phyloP scores from a whole-genome alignment of 53 echinoderm and acorn worm species.

The Luidia sarsii region DNA sequence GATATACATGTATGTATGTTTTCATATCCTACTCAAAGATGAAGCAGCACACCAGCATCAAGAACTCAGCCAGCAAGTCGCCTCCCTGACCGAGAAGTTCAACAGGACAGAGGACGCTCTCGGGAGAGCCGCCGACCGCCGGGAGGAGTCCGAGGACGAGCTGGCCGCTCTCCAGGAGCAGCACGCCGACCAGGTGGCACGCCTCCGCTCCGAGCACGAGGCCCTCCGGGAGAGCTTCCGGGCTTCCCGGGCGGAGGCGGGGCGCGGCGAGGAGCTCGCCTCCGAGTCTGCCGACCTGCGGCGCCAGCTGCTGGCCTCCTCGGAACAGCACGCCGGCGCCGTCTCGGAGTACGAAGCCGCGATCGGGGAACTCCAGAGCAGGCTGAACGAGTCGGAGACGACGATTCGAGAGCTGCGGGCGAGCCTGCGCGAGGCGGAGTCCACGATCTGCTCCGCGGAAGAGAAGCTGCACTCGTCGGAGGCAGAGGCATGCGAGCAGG shows the following conservation, averaged over 20 bases:
- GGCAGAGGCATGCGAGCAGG: background rate
- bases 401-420: background rate
- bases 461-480: conserved; percentile 25
- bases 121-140: background rate
- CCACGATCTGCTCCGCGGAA: background rate
- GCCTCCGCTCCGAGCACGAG: conserved; percentile 22
- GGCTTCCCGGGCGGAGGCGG: background rate
- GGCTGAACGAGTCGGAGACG: conserved; percentile 4
- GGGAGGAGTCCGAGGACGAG: conserved; percentile 11
- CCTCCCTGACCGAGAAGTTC: conserved; percentile 4
- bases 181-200: background rate
- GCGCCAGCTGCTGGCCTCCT: background rate
- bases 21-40: background rate
- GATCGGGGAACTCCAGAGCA: conserved; percentile 6
- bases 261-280: background rate
- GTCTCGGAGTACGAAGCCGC: background rate
- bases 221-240: background rate
- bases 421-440: background rate
- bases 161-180: conserved; percentile 3
- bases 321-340: background rate
- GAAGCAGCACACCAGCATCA: background rate
- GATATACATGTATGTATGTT: background rate
- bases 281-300: conserved; percentile 8
- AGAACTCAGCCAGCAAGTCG: background rate
- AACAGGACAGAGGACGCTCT: conserved; percentile 1